These are phyloP conservation scores for Bovichtus variegatus DNA, from an alignment of 2,797 vertebrate species.

Conservation along the genomic window DNA sequence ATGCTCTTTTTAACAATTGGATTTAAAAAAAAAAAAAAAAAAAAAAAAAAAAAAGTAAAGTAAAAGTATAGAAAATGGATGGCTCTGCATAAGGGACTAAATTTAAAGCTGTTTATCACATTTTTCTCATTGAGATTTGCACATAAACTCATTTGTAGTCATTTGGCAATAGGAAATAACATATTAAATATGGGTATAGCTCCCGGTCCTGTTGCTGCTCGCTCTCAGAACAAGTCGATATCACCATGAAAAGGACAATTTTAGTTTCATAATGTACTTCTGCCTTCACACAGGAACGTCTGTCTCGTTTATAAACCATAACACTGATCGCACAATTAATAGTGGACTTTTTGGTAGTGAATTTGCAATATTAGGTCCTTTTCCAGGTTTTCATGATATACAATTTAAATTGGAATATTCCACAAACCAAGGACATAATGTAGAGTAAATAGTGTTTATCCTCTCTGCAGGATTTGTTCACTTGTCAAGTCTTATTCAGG, in stretches of 20 bases:
- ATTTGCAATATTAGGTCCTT: too few species aligned
- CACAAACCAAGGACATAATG: background rate
- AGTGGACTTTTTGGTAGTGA: too few species aligned
- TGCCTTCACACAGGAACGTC: background rate
- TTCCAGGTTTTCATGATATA: too few species aligned
- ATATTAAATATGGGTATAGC: slow-evolving; percentile 1
- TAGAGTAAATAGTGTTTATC: background rate
- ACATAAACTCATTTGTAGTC: slow-evolving; percentile 14
- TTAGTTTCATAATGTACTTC: slow-evolving; percentile 36
- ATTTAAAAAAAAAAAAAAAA: too few species aligned
- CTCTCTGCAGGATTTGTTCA: slow-evolving; percentile 7
- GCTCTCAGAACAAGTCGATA: background rate
- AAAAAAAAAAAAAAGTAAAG: too few species aligned
- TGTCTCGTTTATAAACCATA: slow-evolving; percentile 28
- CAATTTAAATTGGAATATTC: too few species aligned
- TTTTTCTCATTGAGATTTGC: background rate
- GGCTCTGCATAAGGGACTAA: too few species aligned
- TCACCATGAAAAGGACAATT: slow-evolving; percentile 3
- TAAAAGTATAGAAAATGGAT: too few species aligned
- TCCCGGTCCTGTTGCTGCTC: background rate
- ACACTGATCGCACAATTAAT: too few species aligned
- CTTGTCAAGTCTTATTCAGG: background rate
- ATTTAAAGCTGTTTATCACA: too few species aligned
- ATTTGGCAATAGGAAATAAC: background rate
- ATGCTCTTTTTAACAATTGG: too few species aligned